These are phyloP conservation scores for Guaruba guarouba DNA, from an alignment of 2,113 vertebrate genomes.

Conservation along the genomic window DNA sequence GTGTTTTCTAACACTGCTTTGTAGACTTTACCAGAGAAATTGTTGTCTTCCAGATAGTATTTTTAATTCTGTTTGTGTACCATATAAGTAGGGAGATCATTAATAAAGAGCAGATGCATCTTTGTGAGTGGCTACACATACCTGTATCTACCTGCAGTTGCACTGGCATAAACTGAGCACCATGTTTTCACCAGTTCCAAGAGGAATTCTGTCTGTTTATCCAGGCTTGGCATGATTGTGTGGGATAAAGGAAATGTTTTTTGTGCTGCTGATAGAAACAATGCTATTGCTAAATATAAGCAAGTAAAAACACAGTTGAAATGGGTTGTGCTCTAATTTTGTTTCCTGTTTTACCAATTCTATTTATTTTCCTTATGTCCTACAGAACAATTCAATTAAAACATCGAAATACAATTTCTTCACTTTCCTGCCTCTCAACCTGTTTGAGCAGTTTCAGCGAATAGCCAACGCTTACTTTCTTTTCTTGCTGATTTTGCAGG, in stretches of 20 bases:
- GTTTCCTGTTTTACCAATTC: constrained; percentile 40
- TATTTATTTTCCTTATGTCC: constrained; percentile 8
- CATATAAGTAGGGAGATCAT: not conserved
- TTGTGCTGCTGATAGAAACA: constrained; percentile 41
- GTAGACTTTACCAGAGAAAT: not conserved
- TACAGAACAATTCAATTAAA: constrained; percentile 89
- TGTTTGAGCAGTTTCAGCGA: constrained; percentile 94
- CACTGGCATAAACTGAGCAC: not conserved
- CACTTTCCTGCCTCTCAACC: constrained; percentile 92
- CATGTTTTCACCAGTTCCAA: not conserved
- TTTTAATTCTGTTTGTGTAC: not conserved
- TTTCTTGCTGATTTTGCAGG: constrained; percentile 88
- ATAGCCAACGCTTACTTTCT: constrained; percentile 96
- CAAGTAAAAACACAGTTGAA: constrained; percentile 28
- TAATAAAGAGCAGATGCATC: not conserved
- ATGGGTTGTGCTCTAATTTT: constrained; percentile 2
- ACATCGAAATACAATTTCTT: constrained; percentile 92
- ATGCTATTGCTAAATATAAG: constrained; percentile 64
- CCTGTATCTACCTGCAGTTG: not conserved
- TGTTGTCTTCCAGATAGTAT: not conserved
- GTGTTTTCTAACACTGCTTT: not conserved
- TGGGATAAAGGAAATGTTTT: constrained; percentile 24
- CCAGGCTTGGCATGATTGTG: not conserved
- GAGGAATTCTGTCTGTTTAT: constrained; percentile 18
- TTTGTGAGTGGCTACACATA: not conserved